A percentile compares a stretch with the other conserved stretches of the same genome.
phyloP scores from a whole-genome alignment of 1,140 invertebrate genomes.

The Triops cancriformis region DNA sequence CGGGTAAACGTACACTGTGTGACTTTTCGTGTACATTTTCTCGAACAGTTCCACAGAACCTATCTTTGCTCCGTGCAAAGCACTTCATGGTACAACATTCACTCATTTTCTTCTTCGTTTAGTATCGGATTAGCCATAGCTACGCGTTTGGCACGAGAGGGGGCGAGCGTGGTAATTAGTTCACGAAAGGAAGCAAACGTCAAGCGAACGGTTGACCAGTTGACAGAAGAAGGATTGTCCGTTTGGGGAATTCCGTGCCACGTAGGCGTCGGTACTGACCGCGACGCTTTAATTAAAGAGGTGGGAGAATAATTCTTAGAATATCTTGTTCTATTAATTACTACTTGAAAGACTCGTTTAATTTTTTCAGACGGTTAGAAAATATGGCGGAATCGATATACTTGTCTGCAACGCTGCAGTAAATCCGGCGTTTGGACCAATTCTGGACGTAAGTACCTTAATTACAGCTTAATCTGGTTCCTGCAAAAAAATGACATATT shows the following conservation, averaged over 20 bases:
- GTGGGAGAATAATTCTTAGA: too few relatives aligned
- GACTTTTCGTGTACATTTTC: too few relatives aligned
- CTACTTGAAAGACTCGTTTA: constrained; percentile 22
- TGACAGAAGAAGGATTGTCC: constrained; percentile 55
- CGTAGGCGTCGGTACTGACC: constrained; percentile 67
- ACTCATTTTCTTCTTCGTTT: constrained; percentile 32
- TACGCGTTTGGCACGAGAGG: constrained; percentile 72
- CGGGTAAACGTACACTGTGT: constrained; percentile 52
- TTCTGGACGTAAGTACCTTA: constrained; percentile 20
- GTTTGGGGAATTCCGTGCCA: constrained; percentile 76
- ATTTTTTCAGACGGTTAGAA: constrained; percentile 60
- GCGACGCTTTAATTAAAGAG: constrained; percentile 61
- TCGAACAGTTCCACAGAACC: too few relatives aligned
- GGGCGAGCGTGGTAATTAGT: constrained; percentile 86
- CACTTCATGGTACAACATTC: too few relatives aligned
- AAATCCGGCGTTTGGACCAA: constrained; percentile 66
- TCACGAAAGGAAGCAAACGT: constrained; percentile 84
- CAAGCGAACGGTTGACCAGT: constrained; percentile 60
- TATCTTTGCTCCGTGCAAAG: too few relatives aligned
- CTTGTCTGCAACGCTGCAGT: constrained; percentile 89
- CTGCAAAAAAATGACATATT: neutral
- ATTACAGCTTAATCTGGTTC: too few relatives aligned
- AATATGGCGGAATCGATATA: constrained; percentile 86
- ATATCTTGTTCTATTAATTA: too few relatives aligned
- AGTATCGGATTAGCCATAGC: constrained; percentile 92